Evolutionary conservation across 2,113 vertebrate genomes (phyloP), one percentile per base, ranked within the genome.

Genomic region (Sinocyclocheilus maitianheensis): DNA sequence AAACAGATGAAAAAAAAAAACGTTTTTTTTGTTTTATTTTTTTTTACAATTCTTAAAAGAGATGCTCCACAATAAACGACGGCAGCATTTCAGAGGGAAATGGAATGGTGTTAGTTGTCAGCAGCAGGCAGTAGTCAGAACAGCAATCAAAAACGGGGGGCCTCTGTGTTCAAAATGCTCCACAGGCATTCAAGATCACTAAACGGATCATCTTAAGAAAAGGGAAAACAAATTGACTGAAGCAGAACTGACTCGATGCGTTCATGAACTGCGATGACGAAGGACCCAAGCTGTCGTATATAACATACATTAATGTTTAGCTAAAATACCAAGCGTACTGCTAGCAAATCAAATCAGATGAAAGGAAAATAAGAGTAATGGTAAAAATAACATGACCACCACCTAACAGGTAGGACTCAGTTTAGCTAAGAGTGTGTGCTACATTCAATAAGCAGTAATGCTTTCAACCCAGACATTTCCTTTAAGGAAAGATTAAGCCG

Each of bases 31-130:
- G 83, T 91, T 71, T 88, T 93, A 87, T 94, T 91, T 92, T 91
- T 87, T 94, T 91, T 92, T 91, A 94, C 93, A 93, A 91, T 89
- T 88, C 87, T 88, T 90, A 86, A 88, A 91, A 90, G 89, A 87
- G 85, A 81, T 75, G 76, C 90, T 48, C 87, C 77, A 86, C 87
- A 65, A 71, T 78, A 40, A 86, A 87, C 88, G 88, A 89, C 53
- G 43, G 67, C 40, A 69, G 34, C 46, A 89, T 87, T 90, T 91
- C 91, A 88, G 86, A 90, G 90, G 83, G 88, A 88, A 91, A 92
- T 86, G 94, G 94, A 96, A 95, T 95, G 95, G 92, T 93, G 91
- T 93, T 91, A 89, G 87, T 90, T 91, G 80, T 91, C 91, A 93
- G 86, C 85, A 91, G 88, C 89, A 90, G 92, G 87, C 90, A 93